Percentiles rank a stretch among this genome's conserved stretches.
Evolutionary conservation across 1,140 invertebrate genomes (phyloP).

Genomic region (Pogonognathellus flavescens): DNA sequence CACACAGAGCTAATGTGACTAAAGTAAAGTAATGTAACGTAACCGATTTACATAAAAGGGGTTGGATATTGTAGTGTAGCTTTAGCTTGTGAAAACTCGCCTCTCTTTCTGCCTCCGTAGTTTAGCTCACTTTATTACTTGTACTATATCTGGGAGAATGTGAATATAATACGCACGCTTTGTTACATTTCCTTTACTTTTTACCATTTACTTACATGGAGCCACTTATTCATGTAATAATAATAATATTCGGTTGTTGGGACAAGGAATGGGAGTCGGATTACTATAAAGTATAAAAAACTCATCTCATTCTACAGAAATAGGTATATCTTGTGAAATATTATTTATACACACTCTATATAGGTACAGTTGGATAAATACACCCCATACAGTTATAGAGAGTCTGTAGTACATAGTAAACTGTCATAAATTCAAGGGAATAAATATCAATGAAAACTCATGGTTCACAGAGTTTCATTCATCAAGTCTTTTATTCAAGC

Average conservation of each 20-base stretch:
- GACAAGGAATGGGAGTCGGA: not conserved
- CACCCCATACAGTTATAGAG: too few relatives aligned
- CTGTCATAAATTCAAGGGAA: conserved; percentile 47
- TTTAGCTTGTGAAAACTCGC: too few relatives aligned
- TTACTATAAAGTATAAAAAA: too few relatives aligned
- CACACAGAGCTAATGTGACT: not conserved
- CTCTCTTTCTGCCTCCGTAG: not conserved
- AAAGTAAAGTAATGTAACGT: conserved; percentile 25
- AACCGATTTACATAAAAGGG: conserved; percentile 43
- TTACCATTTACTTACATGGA: conserved; percentile 9
- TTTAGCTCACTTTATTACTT: not conserved
- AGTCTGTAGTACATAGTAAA: too few relatives aligned
- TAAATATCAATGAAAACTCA: conserved; percentile 50
- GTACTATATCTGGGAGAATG: not conserved
- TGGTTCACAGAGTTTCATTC: conserved; percentile 38
- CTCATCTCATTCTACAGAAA: too few relatives aligned
- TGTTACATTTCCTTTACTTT: conserved; percentile 30
- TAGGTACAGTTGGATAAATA: too few relatives aligned
- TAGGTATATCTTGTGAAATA: too few relatives aligned
- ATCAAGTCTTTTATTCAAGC: conserved; percentile 42
- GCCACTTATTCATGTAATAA: conserved; percentile 29
- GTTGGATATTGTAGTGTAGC: not conserved
- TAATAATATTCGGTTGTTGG: conserved; percentile 12
- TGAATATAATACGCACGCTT: not conserved
- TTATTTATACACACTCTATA: too few relatives aligned